Conservation (phyloP, 2,888 invertebrate genomes). For the Coelinius sp. region DNA sequence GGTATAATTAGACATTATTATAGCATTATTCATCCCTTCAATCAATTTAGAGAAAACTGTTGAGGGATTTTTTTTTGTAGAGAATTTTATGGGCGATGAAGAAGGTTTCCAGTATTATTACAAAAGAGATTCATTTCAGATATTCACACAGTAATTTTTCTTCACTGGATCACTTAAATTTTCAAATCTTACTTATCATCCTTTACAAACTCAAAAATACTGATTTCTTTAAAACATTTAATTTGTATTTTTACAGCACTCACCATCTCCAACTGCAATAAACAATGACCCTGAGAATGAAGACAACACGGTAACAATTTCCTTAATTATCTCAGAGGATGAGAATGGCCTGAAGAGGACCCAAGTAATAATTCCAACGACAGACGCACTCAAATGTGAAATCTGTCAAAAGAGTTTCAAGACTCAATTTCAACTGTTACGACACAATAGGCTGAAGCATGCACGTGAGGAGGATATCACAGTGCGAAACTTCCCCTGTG, state of each 20-base stretch:
- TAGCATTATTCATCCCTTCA: no score
- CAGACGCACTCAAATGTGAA: slow-evolving; percentile 69
- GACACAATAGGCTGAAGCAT: slow-evolving; percentile 67
- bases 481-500: slow-evolving; percentile 68
- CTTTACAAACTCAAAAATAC: no score
- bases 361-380: slow-evolving; percentile 70
- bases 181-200: no score
- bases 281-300: slow-evolving; percentile 63
- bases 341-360: slow-evolving; percentile 70
- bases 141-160: no score
- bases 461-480: slow-evolving; percentile 69
- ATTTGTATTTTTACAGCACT: slow-evolving; percentile 47
- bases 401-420: slow-evolving; percentile 73
- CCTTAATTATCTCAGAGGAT: slow-evolving; percentile 70
- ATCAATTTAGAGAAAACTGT: no score
- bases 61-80: not conserved
- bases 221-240: not conserved
- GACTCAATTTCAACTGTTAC: slow-evolving; percentile 67
- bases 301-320: slow-evolving; percentile 70
- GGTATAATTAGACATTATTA: slow-evolving; percentile 43
- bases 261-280: slow-evolving; percentile 48
- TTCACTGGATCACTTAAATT: no score
- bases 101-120: no score
- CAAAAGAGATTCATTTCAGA: no score
- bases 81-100: no score